Conservation (phyloP, 2,797 vertebrate genomes). For the Melanotaenia boesemani region DNA sequence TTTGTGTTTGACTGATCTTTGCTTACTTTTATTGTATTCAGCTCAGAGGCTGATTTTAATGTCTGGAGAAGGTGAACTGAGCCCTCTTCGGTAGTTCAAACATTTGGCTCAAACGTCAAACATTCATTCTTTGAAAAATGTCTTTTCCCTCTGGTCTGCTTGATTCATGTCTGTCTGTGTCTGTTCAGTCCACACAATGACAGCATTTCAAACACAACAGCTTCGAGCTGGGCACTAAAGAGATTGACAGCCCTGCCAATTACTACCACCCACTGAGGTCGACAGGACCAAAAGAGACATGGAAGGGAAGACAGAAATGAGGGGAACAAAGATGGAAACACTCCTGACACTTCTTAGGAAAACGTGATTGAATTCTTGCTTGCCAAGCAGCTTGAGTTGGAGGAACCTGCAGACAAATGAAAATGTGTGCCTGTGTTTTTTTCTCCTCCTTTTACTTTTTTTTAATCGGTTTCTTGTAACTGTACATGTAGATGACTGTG, state of each 20-base stretch:
- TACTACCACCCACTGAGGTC: constrained; percentile 62
- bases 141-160: constrained; percentile 3
- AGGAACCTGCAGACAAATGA: constrained; percentile 71
- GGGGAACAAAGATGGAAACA: constrained; percentile 49
- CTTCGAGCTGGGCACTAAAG: constrained; percentile 38
- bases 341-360: constrained; percentile 63
- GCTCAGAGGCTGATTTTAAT: constrained; percentile 14
- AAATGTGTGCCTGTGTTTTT: constrained; percentile 50
- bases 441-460: constrained; percentile 45
- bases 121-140: constrained; percentile 15
- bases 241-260: constrained; percentile 65
- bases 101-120: constrained; percentile 26
- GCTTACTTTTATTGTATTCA: not conserved
- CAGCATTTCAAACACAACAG: constrained; percentile 56
- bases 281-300: constrained; percentile 51
- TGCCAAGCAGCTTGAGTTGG: constrained; percentile 50
- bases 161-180: constrained; percentile 46
- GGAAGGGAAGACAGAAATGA: constrained; percentile 37
- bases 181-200: constrained; percentile 49
- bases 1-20: not conserved
- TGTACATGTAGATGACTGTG: constrained; percentile 54
- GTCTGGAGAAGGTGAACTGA: constrained; percentile 14
- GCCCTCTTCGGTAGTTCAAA: constrained; percentile 17
- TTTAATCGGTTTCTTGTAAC: constrained; percentile 56
- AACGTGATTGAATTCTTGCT: constrained; percentile 72